Percentiles rank a stretch among this genome's conserved stretches.
These are phyloP conservation scores for Colossoma macropomum DNA, from an alignment of 2,113 vertebrate species.

Conservation along the genomic window DNA sequence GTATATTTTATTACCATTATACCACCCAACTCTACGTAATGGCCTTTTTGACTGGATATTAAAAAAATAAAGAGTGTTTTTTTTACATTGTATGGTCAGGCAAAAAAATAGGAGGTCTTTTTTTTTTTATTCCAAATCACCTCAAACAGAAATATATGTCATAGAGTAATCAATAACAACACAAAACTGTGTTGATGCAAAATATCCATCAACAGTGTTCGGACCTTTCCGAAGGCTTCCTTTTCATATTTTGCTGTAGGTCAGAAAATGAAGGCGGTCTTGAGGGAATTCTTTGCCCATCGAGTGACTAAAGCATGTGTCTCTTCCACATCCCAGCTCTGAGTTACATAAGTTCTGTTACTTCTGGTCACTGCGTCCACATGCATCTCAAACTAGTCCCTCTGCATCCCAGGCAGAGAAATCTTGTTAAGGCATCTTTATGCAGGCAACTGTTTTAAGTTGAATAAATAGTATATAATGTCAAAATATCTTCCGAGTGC, in stretches of 20 bases:
- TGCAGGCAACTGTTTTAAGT: not conserved
- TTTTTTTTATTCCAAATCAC: too few relatives aligned
- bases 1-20: too few relatives aligned
- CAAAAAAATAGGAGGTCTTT: too few relatives aligned
- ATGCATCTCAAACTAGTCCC: constrained; percentile 9
- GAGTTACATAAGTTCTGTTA: constrained; percentile 42
- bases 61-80: too few relatives aligned
- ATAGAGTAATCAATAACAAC: too few relatives aligned
- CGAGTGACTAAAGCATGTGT: constrained; percentile 2
- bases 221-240: not conserved
- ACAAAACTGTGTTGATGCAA: too few relatives aligned
- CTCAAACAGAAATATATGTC: too few relatives aligned
- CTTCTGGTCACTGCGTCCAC: constrained; percentile 38
- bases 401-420: not conserved
- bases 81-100: too few relatives aligned
- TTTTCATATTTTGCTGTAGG: not conserved
- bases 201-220: too few relatives aligned
- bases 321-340: constrained; percentile 24
- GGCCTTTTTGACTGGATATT: too few relatives aligned
- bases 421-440: not conserved
- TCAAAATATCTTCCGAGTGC: not conserved
- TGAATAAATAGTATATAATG: not conserved
- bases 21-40: too few relatives aligned
- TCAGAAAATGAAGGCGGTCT: constrained; percentile 17
- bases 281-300: constrained; percentile 18